Base-by-base conservation (phyloP, 2,113 vertebrate species). In the Thamnophis sirtalis region DNA sequence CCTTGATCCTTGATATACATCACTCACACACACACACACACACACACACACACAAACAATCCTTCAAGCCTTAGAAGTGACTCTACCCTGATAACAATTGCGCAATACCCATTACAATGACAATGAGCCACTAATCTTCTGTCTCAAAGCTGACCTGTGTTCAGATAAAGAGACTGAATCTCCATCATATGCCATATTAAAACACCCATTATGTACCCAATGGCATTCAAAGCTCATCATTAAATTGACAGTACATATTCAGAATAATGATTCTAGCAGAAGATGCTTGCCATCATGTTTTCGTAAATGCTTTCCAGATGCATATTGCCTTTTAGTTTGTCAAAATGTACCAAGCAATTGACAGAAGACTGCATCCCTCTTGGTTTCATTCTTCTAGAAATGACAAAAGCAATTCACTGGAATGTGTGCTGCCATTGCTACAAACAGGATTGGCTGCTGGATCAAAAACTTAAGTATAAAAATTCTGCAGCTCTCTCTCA, bases 371-470 rank as follows among this genome's bases (percentile, higher is more conserved):
- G 96, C 89, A 86, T 96, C 28, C 95, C 98, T 28, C 97, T 97
- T 0, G 98, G 98, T 90, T 3, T 0, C 15, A 98, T 98, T n/a
- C 5, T 1, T 9, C 95, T 90, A 97, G 95, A 0, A 15, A 94
- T 1, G 96, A 96, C 0, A 68, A 92, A 87, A 2, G 84, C 98
- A 19, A 96, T 99, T 95, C 96, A 98, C 93, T 99, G 98, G 98
- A 96, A 0, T 0, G 96, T 97, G 24, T 98, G 98, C 92, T 94
- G 96, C 4, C 98, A 95, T 94, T 98, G 96, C 84, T 0, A 91
- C 0, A 4, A 53, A 1, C 0, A 0, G 0, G 96, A 98, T 93
- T 97, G 97, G 2, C 26, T 98, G 0, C 0, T 0, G 0, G 0
- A 0, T 0, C 97, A 98, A 94, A 2, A 94, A 3, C 0, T 0